Conservation (phyloP, 2,797 vertebrate species). For the Poeciliopsis infans region DNA sequence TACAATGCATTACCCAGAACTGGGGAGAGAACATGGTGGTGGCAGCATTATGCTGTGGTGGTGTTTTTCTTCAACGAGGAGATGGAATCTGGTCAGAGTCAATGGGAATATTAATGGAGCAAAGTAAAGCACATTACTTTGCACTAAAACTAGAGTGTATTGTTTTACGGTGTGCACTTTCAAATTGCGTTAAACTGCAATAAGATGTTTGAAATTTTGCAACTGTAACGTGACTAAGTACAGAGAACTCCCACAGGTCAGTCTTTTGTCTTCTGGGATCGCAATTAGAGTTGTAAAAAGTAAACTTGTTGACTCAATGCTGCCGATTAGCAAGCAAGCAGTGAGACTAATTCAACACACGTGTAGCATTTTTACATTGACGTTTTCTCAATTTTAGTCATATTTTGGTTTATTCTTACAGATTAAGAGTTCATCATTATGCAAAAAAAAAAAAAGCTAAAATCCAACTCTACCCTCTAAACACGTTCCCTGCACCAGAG, state of each 20-base stretch:
- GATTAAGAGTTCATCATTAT: not conserved
- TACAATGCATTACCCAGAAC: not conserved
- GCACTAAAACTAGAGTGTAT: not conserved
- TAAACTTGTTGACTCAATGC: not conserved
- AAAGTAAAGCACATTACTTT: not conserved
- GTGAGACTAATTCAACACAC: not conserved
- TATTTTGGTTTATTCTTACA: not conserved
- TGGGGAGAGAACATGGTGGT: not conserved
- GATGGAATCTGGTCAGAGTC: not conserved
- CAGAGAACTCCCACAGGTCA: not conserved
- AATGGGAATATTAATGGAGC: not conserved
- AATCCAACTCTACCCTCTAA: not conserved
- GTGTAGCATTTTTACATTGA: not conserved
- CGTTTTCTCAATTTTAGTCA: not conserved
- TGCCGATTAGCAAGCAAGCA: not conserved
- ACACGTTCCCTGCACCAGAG: not conserved
- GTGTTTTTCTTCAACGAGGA: not conserved
- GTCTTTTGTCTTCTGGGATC: not conserved
- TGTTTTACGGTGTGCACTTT: too few relatives aligned
- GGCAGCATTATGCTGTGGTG: not conserved
- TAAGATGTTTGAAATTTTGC: not conserved
- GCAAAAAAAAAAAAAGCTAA: not conserved
- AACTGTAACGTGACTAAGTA: not conserved
- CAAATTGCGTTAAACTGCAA: not conserved
- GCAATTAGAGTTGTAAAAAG: not conserved